These are phyloP conservation scores for Todiramphus chloris DNA, from an alignment of 2,113 vertebrate genomes.

Conservation along the genomic window DNA sequence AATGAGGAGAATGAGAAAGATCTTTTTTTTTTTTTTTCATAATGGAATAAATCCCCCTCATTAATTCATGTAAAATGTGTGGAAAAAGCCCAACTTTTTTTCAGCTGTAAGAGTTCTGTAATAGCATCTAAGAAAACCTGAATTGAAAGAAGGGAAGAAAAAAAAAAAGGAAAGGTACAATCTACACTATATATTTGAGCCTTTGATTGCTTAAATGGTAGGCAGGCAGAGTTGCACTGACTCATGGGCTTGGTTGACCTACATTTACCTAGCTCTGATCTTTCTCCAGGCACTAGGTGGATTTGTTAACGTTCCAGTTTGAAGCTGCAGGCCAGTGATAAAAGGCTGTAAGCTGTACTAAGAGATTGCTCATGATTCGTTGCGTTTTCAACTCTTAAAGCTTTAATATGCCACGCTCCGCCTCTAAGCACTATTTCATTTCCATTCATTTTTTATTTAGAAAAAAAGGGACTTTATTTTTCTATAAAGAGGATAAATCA, in stretches of 20 bases:
- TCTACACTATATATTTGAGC: not conserved
- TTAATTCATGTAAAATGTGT: not conserved
- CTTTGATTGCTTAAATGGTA: constrained; percentile 34
- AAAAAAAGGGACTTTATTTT: not conserved
- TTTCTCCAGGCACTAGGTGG: constrained; percentile 1
- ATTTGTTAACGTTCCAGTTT: constrained; percentile 24
- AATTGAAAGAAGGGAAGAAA: not conserved
- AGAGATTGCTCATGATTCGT: not conserved
- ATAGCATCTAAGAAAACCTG: not conserved
- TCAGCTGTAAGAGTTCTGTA: not conserved
- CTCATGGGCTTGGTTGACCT: constrained; percentile 52
- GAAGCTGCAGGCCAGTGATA: constrained; percentile 21
- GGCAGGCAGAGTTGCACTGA: constrained; percentile 30
- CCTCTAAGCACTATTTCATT: not conserved
- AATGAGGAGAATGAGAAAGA: no score
- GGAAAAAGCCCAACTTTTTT: not conserved
- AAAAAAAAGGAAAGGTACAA: not conserved
- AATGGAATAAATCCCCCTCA: not conserved
- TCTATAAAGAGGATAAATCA: not conserved
- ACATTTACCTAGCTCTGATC: constrained; percentile 59
- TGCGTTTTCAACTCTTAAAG: not conserved
- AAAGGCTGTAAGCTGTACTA: not conserved
- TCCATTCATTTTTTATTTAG: not conserved
- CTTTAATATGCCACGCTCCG: not conserved
- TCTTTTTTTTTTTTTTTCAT: not conserved